Percentiles rank a stretch among this genome's conserved stretches.
phyloP scores from a whole-genome alignment of 2,113 vertebrate genomes.

The Apodemus speciosus region DNA sequence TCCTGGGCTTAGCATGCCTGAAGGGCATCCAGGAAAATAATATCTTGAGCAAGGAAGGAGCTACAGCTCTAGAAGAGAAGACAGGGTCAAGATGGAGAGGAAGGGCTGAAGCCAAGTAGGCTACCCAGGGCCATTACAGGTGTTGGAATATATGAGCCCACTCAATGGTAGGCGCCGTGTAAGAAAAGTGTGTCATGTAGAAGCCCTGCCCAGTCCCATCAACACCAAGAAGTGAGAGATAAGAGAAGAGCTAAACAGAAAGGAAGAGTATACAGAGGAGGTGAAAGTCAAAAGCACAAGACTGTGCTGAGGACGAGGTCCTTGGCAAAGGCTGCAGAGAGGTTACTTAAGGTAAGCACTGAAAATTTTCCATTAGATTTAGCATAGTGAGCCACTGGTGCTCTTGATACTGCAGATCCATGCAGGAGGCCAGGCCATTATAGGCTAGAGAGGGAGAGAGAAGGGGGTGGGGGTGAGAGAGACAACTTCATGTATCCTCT shows the following conservation, averaged over 20 bases:
- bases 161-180: fast-evolving
- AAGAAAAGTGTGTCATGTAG: not conserved
- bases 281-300: not conserved
- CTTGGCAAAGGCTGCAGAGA: not conserved
- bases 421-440: not conserved
- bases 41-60: not conserved
- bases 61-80: not conserved
- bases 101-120: not conserved
- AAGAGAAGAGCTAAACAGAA: not conserved
- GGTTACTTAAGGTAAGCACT: conserved; percentile 1
- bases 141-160: not conserved
- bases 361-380: conserved; percentile 25
- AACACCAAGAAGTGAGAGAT: not conserved
- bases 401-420: not conserved
- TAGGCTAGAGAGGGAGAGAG: too few species aligned
- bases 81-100: not conserved
- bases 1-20: not conserved
- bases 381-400: not conserved
- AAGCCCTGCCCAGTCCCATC: not conserved
- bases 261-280: not conserved
- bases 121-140: fast-evolving
- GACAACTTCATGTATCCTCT: not conserved
- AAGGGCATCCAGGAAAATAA: not conserved
- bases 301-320: not conserved
- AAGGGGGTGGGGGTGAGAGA: not conserved